phyloP scores from a whole-genome alignment of 2,113 vertebrate species.

The Lophochroa leadbeateri region DNA sequence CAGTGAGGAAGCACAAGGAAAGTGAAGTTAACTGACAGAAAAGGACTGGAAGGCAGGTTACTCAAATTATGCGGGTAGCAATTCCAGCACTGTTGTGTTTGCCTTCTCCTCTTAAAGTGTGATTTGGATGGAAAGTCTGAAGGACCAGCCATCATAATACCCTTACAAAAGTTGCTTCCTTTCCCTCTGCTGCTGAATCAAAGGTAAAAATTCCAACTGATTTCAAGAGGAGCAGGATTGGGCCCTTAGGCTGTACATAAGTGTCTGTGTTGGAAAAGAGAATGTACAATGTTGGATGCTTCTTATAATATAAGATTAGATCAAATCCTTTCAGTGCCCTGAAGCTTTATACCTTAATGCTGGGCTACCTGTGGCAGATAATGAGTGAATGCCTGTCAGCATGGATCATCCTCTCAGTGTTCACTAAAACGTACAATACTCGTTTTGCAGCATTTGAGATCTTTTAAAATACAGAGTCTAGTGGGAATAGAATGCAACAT shows the following conservation, averaged over 20 bases:
- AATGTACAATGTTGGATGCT: constrained; percentile 25
- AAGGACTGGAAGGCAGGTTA: neutral
- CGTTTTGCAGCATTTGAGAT: neutral
- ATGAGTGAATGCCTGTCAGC: constrained; percentile 42
- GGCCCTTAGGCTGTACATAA: constrained; percentile 62
- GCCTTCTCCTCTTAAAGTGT: neutral
- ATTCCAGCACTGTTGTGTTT: neutral
- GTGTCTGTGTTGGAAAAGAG: constrained; percentile 32
- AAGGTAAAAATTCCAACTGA: constrained; percentile 3
- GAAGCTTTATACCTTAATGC: constrained; percentile 49
- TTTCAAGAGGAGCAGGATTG: constrained; percentile 52
- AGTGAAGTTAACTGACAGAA: neutral
- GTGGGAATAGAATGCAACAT: neutral
- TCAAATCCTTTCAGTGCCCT: constrained; percentile 62
- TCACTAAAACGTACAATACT: constrained; percentile 27
- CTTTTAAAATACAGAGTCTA: neutral
- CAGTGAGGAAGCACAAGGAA: neutral
- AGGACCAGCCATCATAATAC: neutral
- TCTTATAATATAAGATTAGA: constrained; percentile 58
- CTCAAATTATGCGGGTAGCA: neutral
- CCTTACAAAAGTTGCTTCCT: neutral
- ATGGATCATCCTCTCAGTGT: constrained; percentile 5
- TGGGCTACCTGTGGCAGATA: constrained; percentile 61
- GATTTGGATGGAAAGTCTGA: neutral
- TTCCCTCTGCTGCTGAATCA: neutral